Percentiles rank a stretch among this genome's conserved stretches.
Evolutionary conservation across 2,113 vertebrate genomes (phyloP).

Genomic region (Mormyrus lacerda): DNA sequence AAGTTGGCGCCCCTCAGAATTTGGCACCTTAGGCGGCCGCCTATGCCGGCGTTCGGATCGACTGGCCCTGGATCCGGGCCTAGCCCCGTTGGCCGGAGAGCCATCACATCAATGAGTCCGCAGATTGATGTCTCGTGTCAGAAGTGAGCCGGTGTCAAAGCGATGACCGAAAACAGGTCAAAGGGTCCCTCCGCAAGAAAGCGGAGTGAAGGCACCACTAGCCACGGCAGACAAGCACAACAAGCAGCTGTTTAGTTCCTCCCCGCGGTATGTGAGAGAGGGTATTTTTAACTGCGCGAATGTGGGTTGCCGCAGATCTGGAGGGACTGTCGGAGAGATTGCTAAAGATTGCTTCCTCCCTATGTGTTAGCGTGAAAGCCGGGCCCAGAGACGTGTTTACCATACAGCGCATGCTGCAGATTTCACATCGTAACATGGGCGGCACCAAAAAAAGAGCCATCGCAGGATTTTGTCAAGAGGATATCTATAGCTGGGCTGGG

Average conservation of each 20-base stretch:
- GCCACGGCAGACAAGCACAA: conserved; percentile 18
- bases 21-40: not conserved
- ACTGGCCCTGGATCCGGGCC: conserved; percentile 13
- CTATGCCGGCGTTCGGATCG: not conserved
- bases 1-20: not conserved
- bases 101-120: conserved; percentile 23
- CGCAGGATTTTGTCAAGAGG: not conserved
- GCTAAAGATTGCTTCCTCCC: conserved; percentile 25
- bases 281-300: conserved; percentile 41
- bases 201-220: conserved; percentile 3
- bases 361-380: conserved; percentile 12
- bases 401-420: not conserved
- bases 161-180: conserved; percentile 12
- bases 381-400: conserved; percentile 1
- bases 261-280: conserved; percentile 29
- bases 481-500: not conserved
- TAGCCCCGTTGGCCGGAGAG: not conserved
- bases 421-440: not conserved
- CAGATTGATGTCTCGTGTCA: conserved; percentile 36
- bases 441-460: not conserved
- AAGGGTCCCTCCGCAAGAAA: conserved; percentile 11
- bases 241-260: conserved; percentile 38
- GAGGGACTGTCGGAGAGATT: conserved; percentile 20
- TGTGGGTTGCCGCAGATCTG: conserved; percentile 38
- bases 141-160: conserved; percentile 31